phyloP scores from a whole-genome alignment of 2,888 invertebrate species.

The Abscondita cerata region DNA sequence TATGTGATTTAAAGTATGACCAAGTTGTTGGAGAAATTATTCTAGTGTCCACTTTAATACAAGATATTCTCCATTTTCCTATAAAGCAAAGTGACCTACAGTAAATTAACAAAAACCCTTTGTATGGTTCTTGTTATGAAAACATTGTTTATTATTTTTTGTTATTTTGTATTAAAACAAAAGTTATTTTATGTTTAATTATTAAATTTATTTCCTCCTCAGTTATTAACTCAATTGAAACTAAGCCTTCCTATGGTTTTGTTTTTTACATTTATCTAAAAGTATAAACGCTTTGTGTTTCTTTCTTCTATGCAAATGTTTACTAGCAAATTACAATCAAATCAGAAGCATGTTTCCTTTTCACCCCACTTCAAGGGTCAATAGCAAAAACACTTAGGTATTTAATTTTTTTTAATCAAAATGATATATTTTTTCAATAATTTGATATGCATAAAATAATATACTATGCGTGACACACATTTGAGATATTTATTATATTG shows the following conservation, averaged over 20 bases:
- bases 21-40: conserved; percentile 1
- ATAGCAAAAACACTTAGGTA: background rate
- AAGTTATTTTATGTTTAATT: no score
- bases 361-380: background rate
- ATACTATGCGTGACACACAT: background rate
- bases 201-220: no score
- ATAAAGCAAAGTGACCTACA: background rate
- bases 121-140: no score
- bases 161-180: background rate
- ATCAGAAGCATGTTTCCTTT: no score
- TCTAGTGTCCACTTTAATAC: background rate
- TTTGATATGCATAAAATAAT: background rate
- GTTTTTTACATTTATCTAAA: background rate
- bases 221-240: no score
- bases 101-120: no score
- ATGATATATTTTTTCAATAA: background rate
- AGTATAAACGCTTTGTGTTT: background rate
- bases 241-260: background rate
- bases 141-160: no score
- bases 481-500: background rate
- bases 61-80: background rate
- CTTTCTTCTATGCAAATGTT: no score
- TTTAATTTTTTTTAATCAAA: no score
- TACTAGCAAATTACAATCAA: no score
- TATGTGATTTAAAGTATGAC: background rate